These are phyloP conservation scores for Drosophila lacicola DNA, from an alignment of 2,888 invertebrate genomes.

Conservation along the genomic window DNA sequence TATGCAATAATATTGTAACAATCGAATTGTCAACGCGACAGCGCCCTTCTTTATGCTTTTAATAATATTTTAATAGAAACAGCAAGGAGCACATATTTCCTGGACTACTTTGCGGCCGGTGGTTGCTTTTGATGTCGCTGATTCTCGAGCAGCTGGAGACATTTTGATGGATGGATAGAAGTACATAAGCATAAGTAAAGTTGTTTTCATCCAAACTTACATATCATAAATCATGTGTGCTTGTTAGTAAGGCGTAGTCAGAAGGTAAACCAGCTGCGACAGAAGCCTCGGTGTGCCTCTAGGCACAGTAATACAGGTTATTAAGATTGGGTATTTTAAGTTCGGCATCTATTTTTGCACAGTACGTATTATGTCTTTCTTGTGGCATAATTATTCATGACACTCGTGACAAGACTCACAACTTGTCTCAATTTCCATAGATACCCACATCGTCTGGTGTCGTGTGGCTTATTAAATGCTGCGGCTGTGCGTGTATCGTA, in stretches of 20 bases:
- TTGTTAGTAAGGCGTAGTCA: constrained; percentile 13
- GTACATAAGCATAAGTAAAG: constrained; percentile 46
- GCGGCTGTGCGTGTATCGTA: constrained; percentile 43
- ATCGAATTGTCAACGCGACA: constrained; percentile 60
- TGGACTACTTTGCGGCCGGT: constrained; percentile 34
- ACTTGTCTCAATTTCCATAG: constrained; percentile 35
- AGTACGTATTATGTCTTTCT: neutral
- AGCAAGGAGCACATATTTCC: constrained; percentile 38
- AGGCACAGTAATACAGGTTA: neutral
- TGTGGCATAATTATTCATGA: constrained; percentile 58
- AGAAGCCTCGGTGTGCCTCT: neutral
- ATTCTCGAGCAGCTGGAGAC: constrained; percentile 43
- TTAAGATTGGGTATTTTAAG: constrained; percentile 4
- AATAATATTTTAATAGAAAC: constrained; percentile 72
- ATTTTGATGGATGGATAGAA: constrained; percentile 58
- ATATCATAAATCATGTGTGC: constrained; percentile 64
- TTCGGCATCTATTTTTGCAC: neutral
- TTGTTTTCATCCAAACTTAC: constrained; percentile 44
- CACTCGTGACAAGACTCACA: constrained; percentile 48
- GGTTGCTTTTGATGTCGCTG: constrained; percentile 56
- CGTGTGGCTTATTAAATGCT: constrained; percentile 67
- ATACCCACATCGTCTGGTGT: constrained; percentile 24
- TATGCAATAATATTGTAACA: constrained; percentile 64
- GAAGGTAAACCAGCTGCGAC: constrained; percentile 12
- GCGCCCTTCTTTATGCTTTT: constrained; percentile 36